phyloP scores from a whole-genome alignment of 2,888 invertebrate genomes.

The Gasteruption jaculator region DNA sequence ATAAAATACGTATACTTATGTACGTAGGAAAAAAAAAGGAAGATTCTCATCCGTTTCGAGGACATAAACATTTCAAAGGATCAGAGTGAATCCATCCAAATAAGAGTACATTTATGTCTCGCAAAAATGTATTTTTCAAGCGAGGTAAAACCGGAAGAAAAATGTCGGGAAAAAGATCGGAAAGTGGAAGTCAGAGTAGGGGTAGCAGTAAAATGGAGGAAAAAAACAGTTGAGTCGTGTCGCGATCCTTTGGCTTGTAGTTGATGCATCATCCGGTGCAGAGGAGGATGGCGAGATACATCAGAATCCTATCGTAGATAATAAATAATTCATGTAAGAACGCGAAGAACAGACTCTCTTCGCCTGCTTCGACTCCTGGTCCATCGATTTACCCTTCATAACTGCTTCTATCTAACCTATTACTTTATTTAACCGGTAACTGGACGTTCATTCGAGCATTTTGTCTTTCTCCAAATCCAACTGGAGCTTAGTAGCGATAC shows the following conservation, averaged over 20 bases:
- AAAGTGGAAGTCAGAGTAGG: slow-evolving; percentile 12
- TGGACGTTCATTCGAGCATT: no score
- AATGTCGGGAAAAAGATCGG: slow-evolving; percentile 13
- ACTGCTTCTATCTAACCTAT: no score
- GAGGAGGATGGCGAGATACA: slow-evolving; percentile 33
- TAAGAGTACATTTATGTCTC: no score
- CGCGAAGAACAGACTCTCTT: slow-evolving; percentile 14
- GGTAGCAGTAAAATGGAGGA: slow-evolving; percentile 3
- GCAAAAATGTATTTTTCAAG: slow-evolving; percentile 1
- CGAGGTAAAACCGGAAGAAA: slow-evolving; percentile 12
- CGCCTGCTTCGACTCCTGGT: slow-evolving; percentile 9
- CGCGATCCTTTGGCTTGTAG: slow-evolving; percentile 19
- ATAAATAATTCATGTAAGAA: slow-evolving; percentile 43
- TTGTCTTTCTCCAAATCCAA: no score
- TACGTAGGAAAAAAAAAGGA: no score
- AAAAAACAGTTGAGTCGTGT: slow-evolving; percentile 17
- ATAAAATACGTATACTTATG: no score
- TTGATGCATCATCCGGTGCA: slow-evolving; percentile 36
- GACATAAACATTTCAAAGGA: slow-evolving; percentile 19
- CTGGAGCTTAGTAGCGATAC: no score
- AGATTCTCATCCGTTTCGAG: no score
- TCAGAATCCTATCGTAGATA: slow-evolving; percentile 43
- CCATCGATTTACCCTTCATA: slow-evolving; percentile 1
- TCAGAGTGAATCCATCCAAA: no score
- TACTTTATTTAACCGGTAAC: no score